Evolutionary conservation across 2,113 vertebrate genomes (phyloP).

Genomic region (Hemicordylus capensis): DNA sequence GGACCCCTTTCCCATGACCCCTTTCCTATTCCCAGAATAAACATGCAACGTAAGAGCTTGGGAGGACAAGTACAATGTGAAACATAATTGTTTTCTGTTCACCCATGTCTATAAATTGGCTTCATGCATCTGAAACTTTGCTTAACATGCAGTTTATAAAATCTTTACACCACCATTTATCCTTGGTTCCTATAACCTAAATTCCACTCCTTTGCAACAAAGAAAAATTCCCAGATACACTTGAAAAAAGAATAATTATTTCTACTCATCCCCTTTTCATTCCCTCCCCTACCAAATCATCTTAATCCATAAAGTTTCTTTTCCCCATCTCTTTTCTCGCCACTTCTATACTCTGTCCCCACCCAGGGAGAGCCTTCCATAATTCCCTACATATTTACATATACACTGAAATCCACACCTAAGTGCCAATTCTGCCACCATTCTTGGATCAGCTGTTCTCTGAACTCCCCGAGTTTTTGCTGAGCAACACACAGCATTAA

Average conservation of each 20-base stretch:
- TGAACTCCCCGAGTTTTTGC: background rate
- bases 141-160: background rate
- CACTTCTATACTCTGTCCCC: too few relatives aligned
- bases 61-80: background rate
- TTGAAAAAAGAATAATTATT: background rate
- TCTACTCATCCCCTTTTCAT: too few relatives aligned
- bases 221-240: background rate
- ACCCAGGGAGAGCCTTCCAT: background rate
- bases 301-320: background rate
- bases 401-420: background rate
- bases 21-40: background rate
- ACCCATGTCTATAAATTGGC: background rate
- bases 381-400: background rate
- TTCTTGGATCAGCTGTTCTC: background rate
- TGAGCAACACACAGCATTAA: background rate
- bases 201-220: background rate
- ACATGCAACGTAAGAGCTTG: background rate
- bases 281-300: too few relatives aligned
- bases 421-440: background rate
- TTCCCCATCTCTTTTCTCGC: background rate
- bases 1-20: too few relatives aligned
- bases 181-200: background rate
- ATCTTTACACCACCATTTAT: background rate
- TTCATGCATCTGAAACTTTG: background rate
- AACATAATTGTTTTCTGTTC: background rate